Evolutionary conservation across 2,888 invertebrate species (phyloP).

Genomic region (Phymatocera aterrima): DNA sequence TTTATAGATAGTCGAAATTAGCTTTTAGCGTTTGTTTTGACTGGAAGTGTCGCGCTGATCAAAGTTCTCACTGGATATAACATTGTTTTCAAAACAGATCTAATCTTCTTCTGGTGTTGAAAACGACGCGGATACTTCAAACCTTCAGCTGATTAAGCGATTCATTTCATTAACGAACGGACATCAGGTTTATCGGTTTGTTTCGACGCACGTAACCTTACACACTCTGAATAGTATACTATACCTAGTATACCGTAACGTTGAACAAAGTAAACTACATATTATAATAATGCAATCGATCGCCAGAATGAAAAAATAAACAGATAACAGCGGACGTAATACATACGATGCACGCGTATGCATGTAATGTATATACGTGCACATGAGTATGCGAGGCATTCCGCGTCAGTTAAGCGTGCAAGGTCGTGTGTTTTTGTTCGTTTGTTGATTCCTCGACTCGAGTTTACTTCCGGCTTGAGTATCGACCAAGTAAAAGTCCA

Average conservation of each 20-base stretch:
- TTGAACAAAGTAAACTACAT: background rate
- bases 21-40: background rate
- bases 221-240: background rate
- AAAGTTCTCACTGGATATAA: background rate
- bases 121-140: background rate
- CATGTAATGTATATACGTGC: no score
- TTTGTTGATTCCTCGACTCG: background rate
- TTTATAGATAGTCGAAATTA: background rate
- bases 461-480: constrained; percentile 21
- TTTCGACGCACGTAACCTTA: background rate
- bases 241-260: background rate
- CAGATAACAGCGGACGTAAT: background rate
- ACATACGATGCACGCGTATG: no score
- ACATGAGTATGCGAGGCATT: no score
- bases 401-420: no score
- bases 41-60: background rate
- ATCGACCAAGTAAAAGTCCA: constrained; percentile 13
- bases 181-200: background rate
- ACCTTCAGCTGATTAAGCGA: background rate
- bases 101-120: background rate
- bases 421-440: background rate
- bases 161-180: background rate
- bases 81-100: no score
- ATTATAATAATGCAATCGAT: background rate
- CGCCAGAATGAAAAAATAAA: background rate